Evolutionary conservation across 1,140 invertebrate genomes (phyloP).

Genomic region (Ceratina japonica): DNA sequence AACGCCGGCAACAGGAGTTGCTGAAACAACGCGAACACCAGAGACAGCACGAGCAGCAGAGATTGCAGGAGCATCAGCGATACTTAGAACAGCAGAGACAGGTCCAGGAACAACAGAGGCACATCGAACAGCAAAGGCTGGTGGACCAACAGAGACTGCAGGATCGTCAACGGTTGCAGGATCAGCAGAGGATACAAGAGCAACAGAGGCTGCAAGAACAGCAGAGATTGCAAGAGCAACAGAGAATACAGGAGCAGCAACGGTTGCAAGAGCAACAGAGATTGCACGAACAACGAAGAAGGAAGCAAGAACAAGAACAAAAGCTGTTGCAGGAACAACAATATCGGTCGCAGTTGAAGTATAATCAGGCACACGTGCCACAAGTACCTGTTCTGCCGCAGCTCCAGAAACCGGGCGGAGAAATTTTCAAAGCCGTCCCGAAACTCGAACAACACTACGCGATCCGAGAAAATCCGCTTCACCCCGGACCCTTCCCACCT

Average conservation of each 20-base stretch:
- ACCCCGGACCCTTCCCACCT: conserved; percentile 76
- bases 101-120: conserved; percentile 58
- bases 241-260: conserved; percentile 62
- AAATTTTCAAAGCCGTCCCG: conserved; percentile 86
- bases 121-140: conserved; percentile 68
- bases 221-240: conserved; percentile 62
- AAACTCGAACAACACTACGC: conserved; percentile 87
- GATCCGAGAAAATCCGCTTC: conserved; percentile 76
- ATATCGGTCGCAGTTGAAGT: conserved; percentile 74
- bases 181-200: conserved; percentile 63
- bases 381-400: conserved; percentile 70
- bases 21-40: conserved; percentile 68
- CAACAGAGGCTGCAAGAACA: conserved; percentile 65
- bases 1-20: conserved; percentile 69
- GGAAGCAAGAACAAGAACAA: conserved; percentile 71
- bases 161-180: conserved; percentile 58
- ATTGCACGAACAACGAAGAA: conserved; percentile 64
- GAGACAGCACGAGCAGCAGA: conserved; percentile 70
- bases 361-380: conserved; percentile 70
- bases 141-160: conserved; percentile 60
- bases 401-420: conserved; percentile 81
- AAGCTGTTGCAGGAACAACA: conserved; percentile 79
- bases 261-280: conserved; percentile 59
- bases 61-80: conserved; percentile 67
- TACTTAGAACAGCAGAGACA: conserved; percentile 61